Base-by-base conservation (phyloP, 2,888 invertebrate genomes). In the Trisateles emortualis region DNA sequence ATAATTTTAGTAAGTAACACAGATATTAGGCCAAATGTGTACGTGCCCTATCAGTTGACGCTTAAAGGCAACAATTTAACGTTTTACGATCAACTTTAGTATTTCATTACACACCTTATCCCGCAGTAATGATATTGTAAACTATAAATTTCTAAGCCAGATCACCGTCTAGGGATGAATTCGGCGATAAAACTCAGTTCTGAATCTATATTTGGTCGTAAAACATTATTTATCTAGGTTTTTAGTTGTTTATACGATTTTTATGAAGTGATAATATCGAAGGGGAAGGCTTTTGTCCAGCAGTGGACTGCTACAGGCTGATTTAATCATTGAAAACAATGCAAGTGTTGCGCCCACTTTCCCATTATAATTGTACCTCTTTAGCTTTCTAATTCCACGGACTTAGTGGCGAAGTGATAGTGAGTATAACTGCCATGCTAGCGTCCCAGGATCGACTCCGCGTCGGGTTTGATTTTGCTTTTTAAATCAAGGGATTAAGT, bases 21-120 rank as follows among this genome's bases (percentile, higher is more conserved):
- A 19, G 19, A 19, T 19, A 2, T 16, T 33, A 19, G 14, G 14
- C 35, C 0, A 22, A 26, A 17, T 26, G 13, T 10, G 10, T 24
- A 6, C n/a, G 5, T 10, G 22, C 32, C 43, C 22, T 46, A 13
- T 4, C 22, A 48, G 13, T 70, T 50, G 47, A 48, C 56, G 45
- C 63, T 62, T 63, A 19, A 41, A 67, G 40, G 54, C 68, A 59
- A 72, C 68, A 69, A 68, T 71, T 71, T 68, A 68, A 58, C 58
- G 26, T 54, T 69, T 69, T 72, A 69, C 59, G 68, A 68, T 51
- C 55, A 40, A 48, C 38, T 64, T 68, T 64, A 68, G 56, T 64
- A 53, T 61, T 72, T 68, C 69, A 69, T 69, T 68, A 68, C 52
- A 44, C 24, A 42, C 55, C 38, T 48, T 56, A 70, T 54, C 46